Percentiles rank a stretch among this genome's conserved stretches.
Evolutionary conservation across 1,140 invertebrate genomes (phyloP).

Genomic region (Dendrolimus kikuchii): DNA sequence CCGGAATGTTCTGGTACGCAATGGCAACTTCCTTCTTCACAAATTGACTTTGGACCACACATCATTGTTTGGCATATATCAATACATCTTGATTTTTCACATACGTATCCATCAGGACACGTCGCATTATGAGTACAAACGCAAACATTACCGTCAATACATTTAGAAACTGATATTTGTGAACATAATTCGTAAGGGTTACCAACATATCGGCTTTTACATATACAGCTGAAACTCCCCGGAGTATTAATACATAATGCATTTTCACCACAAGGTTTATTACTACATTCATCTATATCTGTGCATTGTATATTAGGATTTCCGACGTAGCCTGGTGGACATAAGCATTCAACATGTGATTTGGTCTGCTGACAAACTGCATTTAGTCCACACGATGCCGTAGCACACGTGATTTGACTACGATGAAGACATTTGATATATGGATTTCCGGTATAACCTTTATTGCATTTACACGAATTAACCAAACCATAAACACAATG

Average conservation of each 20-base stretch:
- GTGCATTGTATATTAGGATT: slow-evolving; percentile 90
- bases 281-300: slow-evolving; percentile 89
- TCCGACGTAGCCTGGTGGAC: slow-evolving; percentile 85
- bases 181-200: slow-evolving; percentile 89
- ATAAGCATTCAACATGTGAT: slow-evolving; percentile 85
- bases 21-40: slow-evolving; percentile 83
- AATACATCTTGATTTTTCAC: slow-evolving; percentile 79
- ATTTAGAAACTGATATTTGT: slow-evolving; percentile 77
- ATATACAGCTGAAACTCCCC: slow-evolving; percentile 90
- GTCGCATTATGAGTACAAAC: slow-evolving; percentile 78
- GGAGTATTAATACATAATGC: slow-evolving; percentile 91
- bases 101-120: slow-evolving; percentile 84
- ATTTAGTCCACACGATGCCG: slow-evolving; percentile 82
- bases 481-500: slow-evolving; percentile 88
- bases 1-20: slow-evolving; percentile 87
- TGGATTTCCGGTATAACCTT: slow-evolving; percentile 88
- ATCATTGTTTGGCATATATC: slow-evolving; percentile 81
- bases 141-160: slow-evolving; percentile 79
- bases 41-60: slow-evolving; percentile 88
- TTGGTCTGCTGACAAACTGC: slow-evolving; percentile 84
- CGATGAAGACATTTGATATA: slow-evolving; percentile 84
- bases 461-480: slow-evolving; percentile 88
- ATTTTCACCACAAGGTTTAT: slow-evolving; percentile 87
- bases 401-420: slow-evolving; percentile 81
- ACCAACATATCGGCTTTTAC: slow-evolving; percentile 84